Conservation (phyloP, 2,888 invertebrate genomes). For the Elegia similella region DNA sequence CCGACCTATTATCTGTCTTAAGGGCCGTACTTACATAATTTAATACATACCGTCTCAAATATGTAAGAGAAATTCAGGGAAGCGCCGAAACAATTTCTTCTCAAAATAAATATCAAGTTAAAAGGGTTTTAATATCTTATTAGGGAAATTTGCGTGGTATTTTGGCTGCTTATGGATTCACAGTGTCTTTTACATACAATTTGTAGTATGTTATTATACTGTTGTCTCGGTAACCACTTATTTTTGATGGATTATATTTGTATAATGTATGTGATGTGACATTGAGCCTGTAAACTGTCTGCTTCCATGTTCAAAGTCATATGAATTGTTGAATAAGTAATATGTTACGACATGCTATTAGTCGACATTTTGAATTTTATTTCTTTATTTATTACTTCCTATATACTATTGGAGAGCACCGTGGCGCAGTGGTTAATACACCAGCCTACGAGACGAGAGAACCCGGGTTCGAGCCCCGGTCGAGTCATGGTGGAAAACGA, state of each 20-base stretch:
- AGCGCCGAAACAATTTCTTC: constrained; percentile 14
- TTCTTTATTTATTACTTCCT: too few relatives aligned
- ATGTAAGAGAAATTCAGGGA: constrained; percentile 11
- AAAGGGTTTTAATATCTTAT: constrained; percentile 19
- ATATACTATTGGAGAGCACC: too few relatives aligned
- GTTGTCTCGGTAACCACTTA: neutral
- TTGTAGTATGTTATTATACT: neutral
- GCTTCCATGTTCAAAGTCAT: neutral
- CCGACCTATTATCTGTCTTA: constrained; percentile 14
- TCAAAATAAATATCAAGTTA: constrained; percentile 16
- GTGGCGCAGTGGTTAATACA: too few relatives aligned
- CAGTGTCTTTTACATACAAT: constrained; percentile 9
- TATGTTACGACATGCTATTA: too few relatives aligned
- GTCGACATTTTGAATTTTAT: too few relatives aligned
- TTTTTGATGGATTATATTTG: constrained; percentile 5
- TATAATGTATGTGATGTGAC: neutral
- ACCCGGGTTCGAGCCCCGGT: too few relatives aligned
- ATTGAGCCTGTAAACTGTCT: neutral
- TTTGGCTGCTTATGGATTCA: constrained; percentile 2
- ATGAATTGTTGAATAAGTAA: too few relatives aligned
- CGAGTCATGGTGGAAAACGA: too few relatives aligned
- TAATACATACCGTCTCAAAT: constrained; percentile 15
- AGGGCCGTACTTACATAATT: constrained; percentile 16
- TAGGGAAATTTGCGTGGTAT: constrained; percentile 13
- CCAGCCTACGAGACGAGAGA: too few relatives aligned